These are phyloP conservation scores for Stenchaetothrips biformis DNA, from an alignment of 2,888 invertebrate genomes.

Conservation along the genomic window DNA sequence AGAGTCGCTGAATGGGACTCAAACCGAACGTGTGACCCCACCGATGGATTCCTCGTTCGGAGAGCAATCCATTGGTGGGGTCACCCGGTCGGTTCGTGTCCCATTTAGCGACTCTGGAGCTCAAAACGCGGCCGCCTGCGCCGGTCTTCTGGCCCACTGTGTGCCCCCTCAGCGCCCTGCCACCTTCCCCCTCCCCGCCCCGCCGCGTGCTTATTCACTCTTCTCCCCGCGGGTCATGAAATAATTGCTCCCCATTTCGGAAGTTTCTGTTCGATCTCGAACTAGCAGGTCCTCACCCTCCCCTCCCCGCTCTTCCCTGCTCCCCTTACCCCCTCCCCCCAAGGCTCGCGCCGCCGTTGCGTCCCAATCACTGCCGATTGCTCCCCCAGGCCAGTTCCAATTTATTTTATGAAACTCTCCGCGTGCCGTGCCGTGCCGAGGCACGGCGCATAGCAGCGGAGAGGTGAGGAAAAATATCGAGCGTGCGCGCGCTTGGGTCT, in stretches of 20 bases:
- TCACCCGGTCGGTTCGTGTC: too few species aligned
- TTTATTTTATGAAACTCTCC: constrained; percentile 11
- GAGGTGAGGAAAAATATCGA: constrained; percentile 22
- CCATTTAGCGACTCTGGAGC: too few species aligned
- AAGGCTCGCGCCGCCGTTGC: not conserved
- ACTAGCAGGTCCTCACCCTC: not conserved
- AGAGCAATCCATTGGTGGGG: too few species aligned
- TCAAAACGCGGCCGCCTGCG: too few species aligned
- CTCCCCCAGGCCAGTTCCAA: constrained; percentile 6
- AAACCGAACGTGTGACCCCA: too few species aligned
- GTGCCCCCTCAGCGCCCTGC: not conserved
- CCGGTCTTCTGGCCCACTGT: too few species aligned
- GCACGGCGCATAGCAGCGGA: not conserved
- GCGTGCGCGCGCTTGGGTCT: not conserved
- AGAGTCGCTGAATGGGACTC: too few species aligned
- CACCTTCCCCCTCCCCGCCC: not conserved
- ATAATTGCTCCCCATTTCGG: constrained; percentile 24
- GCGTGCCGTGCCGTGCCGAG: not conserved
- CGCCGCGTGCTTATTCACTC: not conserved
- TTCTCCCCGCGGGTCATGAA: constrained; percentile 10
- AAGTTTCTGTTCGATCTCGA: constrained; percentile 18
- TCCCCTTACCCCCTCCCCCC: not conserved
- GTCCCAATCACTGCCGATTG: constrained; percentile 18
- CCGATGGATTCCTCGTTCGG: too few species aligned
- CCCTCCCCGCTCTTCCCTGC: not conserved